Base-by-base conservation (phyloP, 2,888 invertebrate genomes). In the Strigamia maritima region DNA sequence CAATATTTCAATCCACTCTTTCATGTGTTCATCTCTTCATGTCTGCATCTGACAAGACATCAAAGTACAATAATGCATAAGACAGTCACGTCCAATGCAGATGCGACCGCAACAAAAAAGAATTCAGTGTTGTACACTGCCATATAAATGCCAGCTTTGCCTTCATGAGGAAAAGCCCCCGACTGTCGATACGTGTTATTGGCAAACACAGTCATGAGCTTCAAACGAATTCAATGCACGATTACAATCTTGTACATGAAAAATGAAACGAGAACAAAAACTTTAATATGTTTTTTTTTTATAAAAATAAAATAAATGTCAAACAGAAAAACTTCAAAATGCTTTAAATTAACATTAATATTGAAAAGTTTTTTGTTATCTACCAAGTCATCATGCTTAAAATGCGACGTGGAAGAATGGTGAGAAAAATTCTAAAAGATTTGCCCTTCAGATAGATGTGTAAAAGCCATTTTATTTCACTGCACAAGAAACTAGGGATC, bases 61-160 rank as follows among this genome's bases (percentile, higher is more conserved):
- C 65, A 65, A 65, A 65, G 26, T 65, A 26, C 24, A 65, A 65
- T 65, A 65, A 24, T 65, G 65, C 65, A 12, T 3, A 65, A 65
- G 26, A 65, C 65, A 65, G 65, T 65, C 65, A 65, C 65, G 65
- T 65, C 65, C 65, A 16, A 28, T 28, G 65, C 65, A 65, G 65
- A 65, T 65, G 65, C 65, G 12, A 26, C 65, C 65, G 65, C 65
- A 65, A 24, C 24, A 65, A 49, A 65, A 26, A 65, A 24, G 65
- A 65, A 65, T 65, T 26, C 24, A 10, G 26, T 65, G 65, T 65
- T 65, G 65, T 65, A 65, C 24, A 65, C 65, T 65, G 65, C 65
- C 65, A 65, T 65, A 65, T 65, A 65, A 65, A 65, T 65, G 65
- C 65, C 65, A 65, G 65, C 65, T 65, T 65, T 65, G 65, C 65